Conservation (phyloP, 2,888 invertebrate genomes). For the Tholera decimalis region DNA sequence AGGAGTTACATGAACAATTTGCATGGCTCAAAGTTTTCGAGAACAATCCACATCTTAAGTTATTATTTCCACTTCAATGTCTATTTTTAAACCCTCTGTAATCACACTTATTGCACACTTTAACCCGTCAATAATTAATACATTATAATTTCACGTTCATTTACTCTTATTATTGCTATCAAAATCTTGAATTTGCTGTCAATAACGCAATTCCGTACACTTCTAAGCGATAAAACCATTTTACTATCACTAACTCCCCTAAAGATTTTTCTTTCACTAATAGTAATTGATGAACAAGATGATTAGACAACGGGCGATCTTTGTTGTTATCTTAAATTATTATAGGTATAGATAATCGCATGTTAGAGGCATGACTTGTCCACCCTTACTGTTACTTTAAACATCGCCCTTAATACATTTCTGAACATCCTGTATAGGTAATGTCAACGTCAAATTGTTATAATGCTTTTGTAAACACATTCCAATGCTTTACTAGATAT, state of each 20-base stretch:
- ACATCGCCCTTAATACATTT: too few relatives aligned
- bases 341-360: too few relatives aligned
- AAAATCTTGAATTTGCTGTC: conserved; percentile 1
- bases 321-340: background rate
- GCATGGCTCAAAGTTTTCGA: too few relatives aligned
- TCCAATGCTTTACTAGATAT: too few relatives aligned
- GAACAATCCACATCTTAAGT: too few relatives aligned
- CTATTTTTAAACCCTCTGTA: background rate
- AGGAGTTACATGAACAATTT: too few relatives aligned
- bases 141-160: conserved; percentile 18
- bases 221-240: conserved; percentile 34
- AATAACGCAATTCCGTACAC: conserved; percentile 40
- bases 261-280: conserved; percentile 22
- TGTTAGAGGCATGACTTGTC: too few relatives aligned
- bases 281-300: conserved; percentile 16
- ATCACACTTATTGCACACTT: conserved; percentile 43
- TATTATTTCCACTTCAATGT: background rate
- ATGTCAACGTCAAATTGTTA: too few relatives aligned
- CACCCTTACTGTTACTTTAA: too few relatives aligned
- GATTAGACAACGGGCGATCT: background rate
- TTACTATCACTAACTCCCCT: conserved; percentile 38
- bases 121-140: conserved; percentile 18
- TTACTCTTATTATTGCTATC: conserved; percentile 38
- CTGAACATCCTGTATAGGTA: too few relatives aligned
- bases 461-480: too few relatives aligned